Evolutionary conservation across 1,140 invertebrate genomes (phyloP), one percentile per base, ranked within the genome.

Genomic region (Tetraneura akinire): DNA sequence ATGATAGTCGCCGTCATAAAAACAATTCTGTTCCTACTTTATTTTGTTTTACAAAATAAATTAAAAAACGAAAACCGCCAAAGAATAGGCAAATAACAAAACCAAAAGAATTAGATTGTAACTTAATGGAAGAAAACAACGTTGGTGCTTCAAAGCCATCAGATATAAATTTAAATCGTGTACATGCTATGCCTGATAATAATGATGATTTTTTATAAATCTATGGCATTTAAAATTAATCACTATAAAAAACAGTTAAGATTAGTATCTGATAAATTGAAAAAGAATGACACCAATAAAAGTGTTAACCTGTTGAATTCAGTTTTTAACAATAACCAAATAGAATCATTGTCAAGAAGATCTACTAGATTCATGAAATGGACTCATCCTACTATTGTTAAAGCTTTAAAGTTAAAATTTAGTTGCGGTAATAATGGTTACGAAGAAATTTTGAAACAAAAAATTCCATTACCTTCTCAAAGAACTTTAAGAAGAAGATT

Each of bases 401-500:
- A 82, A 62, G 81, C 71, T 49, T 80, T 73, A 74, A 74, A 81
- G 45, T 21, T 81, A 68, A 80, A 53, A 81, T 82, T 80, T 51
- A 47, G 70, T 32, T 51, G 68, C 57, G 73, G 80, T 13, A 37
- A 16, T 18, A 45, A 42, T 10, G 70, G 68, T 14, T 82, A 81
- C 73, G 9, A 78, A 78, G 81, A 82, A 70, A 16, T 81, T 16
- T 42, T 80, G 51, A 32, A 32, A 53, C 71, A 74, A 32, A 80
- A 78, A 66, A 55, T 81, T 32, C 82, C 73, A 14, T 62, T 81
- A 16, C 82, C 81, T 37, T 78, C 68, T 64, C 29, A 74, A 14
- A 76, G 71, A 81, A 82, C 82, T 45, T 57, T 82, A 26, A 47
- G 45, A 32, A 70, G 76, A 80, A 81, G 80, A 78, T 81, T 55